phyloP scores from a whole-genome alignment of 2,797 vertebrate genomes.

The Arctocebus calabarensis region DNA sequence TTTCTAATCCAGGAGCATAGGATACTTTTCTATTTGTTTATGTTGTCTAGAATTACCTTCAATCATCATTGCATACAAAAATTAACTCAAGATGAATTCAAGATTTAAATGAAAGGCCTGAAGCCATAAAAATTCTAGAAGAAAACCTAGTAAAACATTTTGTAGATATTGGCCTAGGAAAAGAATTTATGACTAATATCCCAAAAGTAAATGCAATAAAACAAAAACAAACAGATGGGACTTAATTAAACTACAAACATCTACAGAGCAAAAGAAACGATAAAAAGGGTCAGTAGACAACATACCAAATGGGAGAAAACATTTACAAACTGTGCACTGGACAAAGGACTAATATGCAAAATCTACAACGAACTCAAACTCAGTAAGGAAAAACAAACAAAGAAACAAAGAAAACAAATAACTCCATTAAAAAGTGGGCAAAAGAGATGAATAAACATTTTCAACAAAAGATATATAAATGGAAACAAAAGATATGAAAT shows the following conservation, averaged over 20 bases:
- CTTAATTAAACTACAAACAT: background rate
- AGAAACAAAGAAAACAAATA: background rate
- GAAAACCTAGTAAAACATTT: no score
- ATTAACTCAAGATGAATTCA: background rate
- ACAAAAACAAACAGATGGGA: background rate
- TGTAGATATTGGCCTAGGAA: no score
- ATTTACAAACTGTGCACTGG: background rate
- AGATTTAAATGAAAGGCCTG: background rate
- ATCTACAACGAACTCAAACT: background rate
- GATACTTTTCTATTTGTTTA: background rate
- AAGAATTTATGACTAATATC: no score
- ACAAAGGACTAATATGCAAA: background rate
- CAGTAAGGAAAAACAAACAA: background rate
- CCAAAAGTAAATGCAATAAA: no score
- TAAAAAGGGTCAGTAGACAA: background rate
- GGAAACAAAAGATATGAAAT: background rate
- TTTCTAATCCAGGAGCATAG: background rate
- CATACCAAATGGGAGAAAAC: background rate
- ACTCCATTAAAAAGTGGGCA: background rate
- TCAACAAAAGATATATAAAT: background rate
- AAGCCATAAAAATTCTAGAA: background rate
- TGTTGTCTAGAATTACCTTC: background rate
- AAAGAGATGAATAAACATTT: background rate
- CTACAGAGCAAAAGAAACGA: background rate
- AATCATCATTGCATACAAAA: background rate